These are phyloP conservation scores for Peromyscus polionotus DNA, from an alignment of 2,113 vertebrate genomes.

Conservation along the genomic window DNA sequence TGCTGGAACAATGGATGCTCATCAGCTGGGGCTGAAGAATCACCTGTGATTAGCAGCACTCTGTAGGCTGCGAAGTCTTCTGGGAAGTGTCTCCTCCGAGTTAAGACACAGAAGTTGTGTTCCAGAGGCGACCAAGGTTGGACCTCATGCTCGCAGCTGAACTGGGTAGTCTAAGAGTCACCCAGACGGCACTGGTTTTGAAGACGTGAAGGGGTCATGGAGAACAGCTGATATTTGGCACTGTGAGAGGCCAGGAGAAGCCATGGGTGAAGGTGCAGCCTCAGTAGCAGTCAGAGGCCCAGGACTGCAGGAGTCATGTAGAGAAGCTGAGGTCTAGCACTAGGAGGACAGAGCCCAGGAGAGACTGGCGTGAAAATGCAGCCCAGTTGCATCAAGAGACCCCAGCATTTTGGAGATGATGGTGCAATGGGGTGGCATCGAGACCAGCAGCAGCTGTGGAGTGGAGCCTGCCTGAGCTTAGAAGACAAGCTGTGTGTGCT, in stretches of 20 bases:
- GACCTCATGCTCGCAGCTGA: background rate
- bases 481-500: background rate
- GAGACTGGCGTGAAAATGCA: background rate
- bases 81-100: background rate
- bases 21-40: background rate
- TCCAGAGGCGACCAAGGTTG: background rate
- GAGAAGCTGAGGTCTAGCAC: background rate
- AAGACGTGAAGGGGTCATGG: background rate
- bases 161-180: background rate
- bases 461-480: background rate
- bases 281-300: background rate
- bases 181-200: background rate
- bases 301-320: background rate
- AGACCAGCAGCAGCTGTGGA: background rate
- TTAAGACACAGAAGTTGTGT: background rate
- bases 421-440: background rate
- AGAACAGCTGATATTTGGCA: background rate
- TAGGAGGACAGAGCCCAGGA: too few relatives aligned
- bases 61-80: background rate
- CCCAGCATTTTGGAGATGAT: background rate
- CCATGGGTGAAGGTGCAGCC: background rate
- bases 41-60: background rate
- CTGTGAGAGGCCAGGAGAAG: background rate
- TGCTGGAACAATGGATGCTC: too few relatives aligned
- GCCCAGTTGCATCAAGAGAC: background rate